phyloP scores from a whole-genome alignment of 2,113 vertebrate species.

The Helogale parvula region DNA sequence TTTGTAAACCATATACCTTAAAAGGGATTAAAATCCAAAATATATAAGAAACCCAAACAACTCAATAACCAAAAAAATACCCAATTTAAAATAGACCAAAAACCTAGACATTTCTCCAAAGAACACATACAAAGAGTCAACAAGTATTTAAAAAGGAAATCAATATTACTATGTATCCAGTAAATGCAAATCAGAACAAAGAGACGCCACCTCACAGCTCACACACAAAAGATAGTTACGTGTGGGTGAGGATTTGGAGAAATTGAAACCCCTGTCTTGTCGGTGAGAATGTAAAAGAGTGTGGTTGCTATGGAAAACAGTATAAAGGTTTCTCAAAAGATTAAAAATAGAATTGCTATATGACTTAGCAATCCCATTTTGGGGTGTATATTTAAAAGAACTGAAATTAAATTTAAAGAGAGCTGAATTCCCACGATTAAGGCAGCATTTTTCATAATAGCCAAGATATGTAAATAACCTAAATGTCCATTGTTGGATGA shows the following conservation, averaged over 20 bases:
- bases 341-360: neutral
- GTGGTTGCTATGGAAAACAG: neutral
- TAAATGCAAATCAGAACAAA: neutral
- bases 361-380: neutral
- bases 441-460: neutral
- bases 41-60: neutral
- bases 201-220: no score
- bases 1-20: neutral
- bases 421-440: neutral
- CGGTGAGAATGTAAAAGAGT: neutral
- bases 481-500: neutral
- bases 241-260: neutral
- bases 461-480: neutral
- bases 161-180: neutral
- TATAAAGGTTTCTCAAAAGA: neutral
- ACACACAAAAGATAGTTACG: neutral
- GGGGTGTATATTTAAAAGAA: neutral
- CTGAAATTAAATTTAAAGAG: neutral
- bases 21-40: neutral
- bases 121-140: neutral
- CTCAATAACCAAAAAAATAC: neutral
- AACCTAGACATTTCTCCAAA: neutral
- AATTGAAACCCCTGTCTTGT: neutral
- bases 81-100: neutral
- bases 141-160: neutral